Conservation (phyloP, 2,113 vertebrate species). For the Diadophis punctatus region DNA sequence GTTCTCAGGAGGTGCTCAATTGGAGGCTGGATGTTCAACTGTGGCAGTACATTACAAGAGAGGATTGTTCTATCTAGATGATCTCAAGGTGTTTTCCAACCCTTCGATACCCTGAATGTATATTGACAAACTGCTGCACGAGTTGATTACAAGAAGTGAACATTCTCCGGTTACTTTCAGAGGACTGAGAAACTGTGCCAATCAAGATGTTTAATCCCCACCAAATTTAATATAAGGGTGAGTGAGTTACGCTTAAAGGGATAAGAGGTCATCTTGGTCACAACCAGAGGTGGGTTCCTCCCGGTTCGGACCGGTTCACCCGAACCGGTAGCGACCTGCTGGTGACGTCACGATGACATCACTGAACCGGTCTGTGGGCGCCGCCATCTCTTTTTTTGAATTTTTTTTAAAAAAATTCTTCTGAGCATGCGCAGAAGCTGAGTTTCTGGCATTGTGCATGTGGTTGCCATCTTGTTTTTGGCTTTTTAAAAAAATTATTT, state of each 20-base stretch:
- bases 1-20: neutral
- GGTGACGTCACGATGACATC: too few relatives aligned
- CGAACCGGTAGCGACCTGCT: too few relatives aligned
- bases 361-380: too few relatives aligned
- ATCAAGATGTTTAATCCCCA: neutral
- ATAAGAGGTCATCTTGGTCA: too few relatives aligned
- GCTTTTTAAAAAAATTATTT: too few relatives aligned
- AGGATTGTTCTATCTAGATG: neutral
- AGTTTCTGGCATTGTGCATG: too few relatives aligned
- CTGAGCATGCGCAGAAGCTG: too few relatives aligned
- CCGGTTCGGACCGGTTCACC: too few relatives aligned
- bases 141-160: neutral
- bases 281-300: too few relatives aligned
- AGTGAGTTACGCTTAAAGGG: neutral
- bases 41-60: neutral
- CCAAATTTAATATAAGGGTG: neutral
- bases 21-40: neutral
- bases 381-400: too few relatives aligned
- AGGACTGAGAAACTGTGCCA: neutral
- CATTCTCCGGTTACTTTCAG: neutral
- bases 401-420: too few relatives aligned
- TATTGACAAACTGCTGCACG: neutral
- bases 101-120: neutral
- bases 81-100: neutral
- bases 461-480: too few relatives aligned